These are phyloP conservation scores for Chymomyza amoena DNA, from an alignment of 2,888 invertebrate genomes.

Conservation along the genomic window DNA sequence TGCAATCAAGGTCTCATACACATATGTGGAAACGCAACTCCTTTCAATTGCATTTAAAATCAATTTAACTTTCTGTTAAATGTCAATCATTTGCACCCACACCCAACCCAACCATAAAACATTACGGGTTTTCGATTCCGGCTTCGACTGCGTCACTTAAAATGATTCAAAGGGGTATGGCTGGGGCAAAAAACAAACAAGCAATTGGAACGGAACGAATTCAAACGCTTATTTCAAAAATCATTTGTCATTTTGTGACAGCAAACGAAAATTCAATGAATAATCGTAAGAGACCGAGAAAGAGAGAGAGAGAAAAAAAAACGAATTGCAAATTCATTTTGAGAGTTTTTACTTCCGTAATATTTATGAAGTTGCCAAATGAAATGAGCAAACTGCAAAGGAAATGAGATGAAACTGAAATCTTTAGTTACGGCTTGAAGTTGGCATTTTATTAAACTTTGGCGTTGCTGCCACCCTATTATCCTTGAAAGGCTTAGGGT, in stretches of 20 bases:
- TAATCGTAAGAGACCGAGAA: slow-evolving; percentile 5
- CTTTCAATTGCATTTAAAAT: slow-evolving; percentile 70
- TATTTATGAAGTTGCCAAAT: slow-evolving; percentile 50
- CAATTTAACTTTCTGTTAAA: slow-evolving; percentile 72
- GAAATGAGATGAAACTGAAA: slow-evolving; percentile 12
- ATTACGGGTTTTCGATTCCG: slow-evolving; percentile 27
- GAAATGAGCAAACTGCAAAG: slow-evolving; percentile 36
- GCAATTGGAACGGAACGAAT: slow-evolving; percentile 44
- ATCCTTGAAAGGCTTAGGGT: slow-evolving; percentile 1
- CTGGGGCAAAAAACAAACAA: slow-evolving; percentile 53
- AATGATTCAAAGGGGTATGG: neutral
- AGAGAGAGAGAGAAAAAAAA: neutral
- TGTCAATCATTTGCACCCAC: slow-evolving; percentile 59
- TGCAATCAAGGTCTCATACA: slow-evolving; percentile 60
- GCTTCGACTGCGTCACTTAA: slow-evolving; percentile 9
- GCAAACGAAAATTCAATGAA: slow-evolving; percentile 33
- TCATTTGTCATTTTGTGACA: slow-evolving; percentile 72
- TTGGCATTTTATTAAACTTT: neutral
- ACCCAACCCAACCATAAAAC: neutral
- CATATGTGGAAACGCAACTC: slow-evolving; percentile 59
- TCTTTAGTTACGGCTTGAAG: neutral
- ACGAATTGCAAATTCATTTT: slow-evolving; percentile 37
- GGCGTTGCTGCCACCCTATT: neutral
- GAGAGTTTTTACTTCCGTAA: slow-evolving; percentile 48
- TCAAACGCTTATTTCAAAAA: slow-evolving; percentile 70